Evolutionary conservation across 2,888 invertebrate genomes (phyloP).

Genomic region (Drosophila kambysellisi): DNA sequence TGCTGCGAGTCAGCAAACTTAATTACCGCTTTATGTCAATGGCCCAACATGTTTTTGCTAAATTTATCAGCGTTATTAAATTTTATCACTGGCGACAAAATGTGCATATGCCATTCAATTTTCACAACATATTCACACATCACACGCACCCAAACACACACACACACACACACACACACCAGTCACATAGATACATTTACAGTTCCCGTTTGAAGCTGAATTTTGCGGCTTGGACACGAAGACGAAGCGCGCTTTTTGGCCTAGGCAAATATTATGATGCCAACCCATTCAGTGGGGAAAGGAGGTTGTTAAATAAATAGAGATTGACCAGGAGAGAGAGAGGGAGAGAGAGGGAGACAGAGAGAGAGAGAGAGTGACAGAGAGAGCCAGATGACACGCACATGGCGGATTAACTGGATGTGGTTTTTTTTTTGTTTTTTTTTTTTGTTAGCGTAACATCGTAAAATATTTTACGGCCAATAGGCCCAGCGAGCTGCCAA

Average conservation of each 20-base stretch:
- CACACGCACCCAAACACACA: constrained; percentile 49
- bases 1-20: constrained; percentile 77
- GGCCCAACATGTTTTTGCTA: constrained; percentile 83
- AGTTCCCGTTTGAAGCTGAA: constrained; percentile 37
- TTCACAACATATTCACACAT: constrained; percentile 78
- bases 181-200: constrained; percentile 32
- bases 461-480: constrained; percentile 80
- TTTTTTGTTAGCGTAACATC: constrained; percentile 72
- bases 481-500: constrained; percentile 64
- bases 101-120: constrained; percentile 79
- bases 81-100: constrained; percentile 83
- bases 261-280: constrained; percentile 81
- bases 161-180: constrained; percentile 5
- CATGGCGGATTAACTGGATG: constrained; percentile 48
- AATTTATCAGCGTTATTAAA: constrained; percentile 84
- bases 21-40: constrained; percentile 84
- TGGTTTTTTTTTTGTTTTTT: constrained; percentile 8
- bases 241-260: constrained; percentile 42
- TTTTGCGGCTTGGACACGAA: constrained; percentile 38
- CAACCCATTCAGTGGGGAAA: constrained; percentile 37
- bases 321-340: background rate
- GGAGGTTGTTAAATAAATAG: constrained; percentile 5
- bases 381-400: constrained; percentile 22
- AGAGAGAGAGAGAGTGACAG: constrained; percentile 2
- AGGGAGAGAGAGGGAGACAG: background rate